Evolutionary conservation across 2,797 vertebrate genomes (phyloP).

Genomic region (Myiothlypis coronata): DNA sequence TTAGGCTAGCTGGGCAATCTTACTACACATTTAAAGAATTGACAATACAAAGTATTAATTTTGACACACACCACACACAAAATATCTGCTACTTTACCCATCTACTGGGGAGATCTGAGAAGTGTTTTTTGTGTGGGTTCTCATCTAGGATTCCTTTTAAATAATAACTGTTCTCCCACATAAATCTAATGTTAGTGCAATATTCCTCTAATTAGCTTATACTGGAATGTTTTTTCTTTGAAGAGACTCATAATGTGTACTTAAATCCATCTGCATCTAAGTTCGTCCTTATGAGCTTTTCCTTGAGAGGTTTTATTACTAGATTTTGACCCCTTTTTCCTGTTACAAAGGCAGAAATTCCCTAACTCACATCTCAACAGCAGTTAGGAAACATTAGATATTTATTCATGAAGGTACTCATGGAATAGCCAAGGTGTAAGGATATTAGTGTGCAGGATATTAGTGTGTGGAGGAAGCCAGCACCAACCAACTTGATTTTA

Average conservation of each 20-base stretch:
- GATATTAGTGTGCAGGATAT: neutral
- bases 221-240: neutral
- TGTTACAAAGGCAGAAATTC: neutral
- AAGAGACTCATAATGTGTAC: neutral
- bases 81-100: neutral
- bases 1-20: neutral
- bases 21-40: neutral
- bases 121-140: neutral
- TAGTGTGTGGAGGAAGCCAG: neutral
- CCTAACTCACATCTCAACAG: neutral
- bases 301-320: neutral
- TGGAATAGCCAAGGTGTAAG: neutral
- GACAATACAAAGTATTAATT: neutral
- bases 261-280: neutral
- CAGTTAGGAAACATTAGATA: neutral
- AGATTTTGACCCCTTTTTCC: neutral
- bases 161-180: neutral
- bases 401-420: fast-evolving
- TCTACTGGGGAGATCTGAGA: neutral
- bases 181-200: neutral
- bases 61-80: neutral
- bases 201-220: neutral
- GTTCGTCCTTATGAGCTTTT: neutral
- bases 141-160: neutral
- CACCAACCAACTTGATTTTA: neutral